Evolutionary conservation across 1,140 invertebrate species (phyloP), one percentile per base, ranked within the genome.

Genomic region (Artemia franciscana): DNA sequence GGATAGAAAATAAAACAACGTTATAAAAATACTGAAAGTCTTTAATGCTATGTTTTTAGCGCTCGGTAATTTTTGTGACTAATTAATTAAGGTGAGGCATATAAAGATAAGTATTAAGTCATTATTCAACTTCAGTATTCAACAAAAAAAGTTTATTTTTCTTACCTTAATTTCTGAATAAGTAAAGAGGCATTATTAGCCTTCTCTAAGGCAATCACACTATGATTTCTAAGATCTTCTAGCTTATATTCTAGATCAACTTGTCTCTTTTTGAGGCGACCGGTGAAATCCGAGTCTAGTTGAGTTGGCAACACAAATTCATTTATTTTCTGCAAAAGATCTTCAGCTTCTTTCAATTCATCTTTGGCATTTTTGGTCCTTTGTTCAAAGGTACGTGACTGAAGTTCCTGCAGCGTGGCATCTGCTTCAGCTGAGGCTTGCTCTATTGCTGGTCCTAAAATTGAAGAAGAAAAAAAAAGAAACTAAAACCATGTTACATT

Each of bases 371-470:
- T 74, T 15, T 73, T 71, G 1, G 59, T 30, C 51, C 65, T 57
- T 24, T 63, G 62, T 18, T 65, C 63, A 63, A 83, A 81, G 60
- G 79, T 74, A 5, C 78, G 78, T 60, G 71, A 73, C 62, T 80
- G 76, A 26, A 92, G 84, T 39, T 79, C 77, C 1, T 76, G 74
- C 15, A 89, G 74, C 3, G 86, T 82, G 0, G 78, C 71, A 63
- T 84, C 75, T 0, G 86, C 88, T 69, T 89, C 80, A 9, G 78
- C 73, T 3, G 91, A 67, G 0, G 86, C 84, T 18, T 78, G 80
- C 58, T 91, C 88, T 0, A 88, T 78, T 70, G 85, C 84, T 0
- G 84, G 83, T 25, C 82, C 78, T 57, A 69, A 25, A 39, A 65
- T 61, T 60, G 63, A 24, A 64, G 21, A 30, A 12, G 1, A 5